These are phyloP conservation scores for Gadopsis bispinosus DNA, from an alignment of 2,797 vertebrate genomes.

Conservation along the genomic window DNA sequence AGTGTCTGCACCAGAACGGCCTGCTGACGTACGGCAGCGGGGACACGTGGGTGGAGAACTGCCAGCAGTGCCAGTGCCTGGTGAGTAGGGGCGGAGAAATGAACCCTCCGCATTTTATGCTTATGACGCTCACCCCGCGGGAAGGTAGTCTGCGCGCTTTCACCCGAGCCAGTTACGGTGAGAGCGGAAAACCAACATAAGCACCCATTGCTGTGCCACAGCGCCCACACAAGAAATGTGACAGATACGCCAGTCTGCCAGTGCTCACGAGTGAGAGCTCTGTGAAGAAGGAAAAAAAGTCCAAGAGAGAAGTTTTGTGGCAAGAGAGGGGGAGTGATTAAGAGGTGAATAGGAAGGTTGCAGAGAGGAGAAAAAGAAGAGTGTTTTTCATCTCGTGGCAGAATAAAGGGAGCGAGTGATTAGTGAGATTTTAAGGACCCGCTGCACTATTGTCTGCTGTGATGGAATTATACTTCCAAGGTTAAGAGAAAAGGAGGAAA, in stretches of 20 bases:
- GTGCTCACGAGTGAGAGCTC: constrained; percentile 53
- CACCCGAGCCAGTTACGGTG: constrained; percentile 9
- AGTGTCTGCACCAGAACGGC: constrained; percentile 96
- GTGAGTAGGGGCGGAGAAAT: constrained; percentile 79
- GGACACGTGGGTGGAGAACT: constrained; percentile 96
- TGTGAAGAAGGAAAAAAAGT: constrained; percentile 51
- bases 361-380: constrained; percentile 52
- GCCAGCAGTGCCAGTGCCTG: constrained; percentile 97
- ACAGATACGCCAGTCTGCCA: constrained; percentile 64
- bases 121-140: neutral
- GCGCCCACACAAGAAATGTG: constrained; percentile 40
- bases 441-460: constrained; percentile 41
- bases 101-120: neutral
- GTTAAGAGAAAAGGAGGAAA: constrained; percentile 44
- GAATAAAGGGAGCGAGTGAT: constrained; percentile 46
- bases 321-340: constrained; percentile 52
- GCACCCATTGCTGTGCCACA: constrained; percentile 18
- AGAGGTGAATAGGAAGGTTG: constrained; percentile 61
- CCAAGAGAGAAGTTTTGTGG: constrained; percentile 66
- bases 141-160: neutral
- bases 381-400: constrained; percentile 53
- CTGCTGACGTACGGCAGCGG: constrained; percentile 93
- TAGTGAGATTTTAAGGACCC: constrained; percentile 54
- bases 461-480: constrained; percentile 64
- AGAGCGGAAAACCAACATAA: constrained; percentile 23